Base-by-base conservation (phyloP, 2,888 invertebrate species). In the Chouioia cunea region DNA sequence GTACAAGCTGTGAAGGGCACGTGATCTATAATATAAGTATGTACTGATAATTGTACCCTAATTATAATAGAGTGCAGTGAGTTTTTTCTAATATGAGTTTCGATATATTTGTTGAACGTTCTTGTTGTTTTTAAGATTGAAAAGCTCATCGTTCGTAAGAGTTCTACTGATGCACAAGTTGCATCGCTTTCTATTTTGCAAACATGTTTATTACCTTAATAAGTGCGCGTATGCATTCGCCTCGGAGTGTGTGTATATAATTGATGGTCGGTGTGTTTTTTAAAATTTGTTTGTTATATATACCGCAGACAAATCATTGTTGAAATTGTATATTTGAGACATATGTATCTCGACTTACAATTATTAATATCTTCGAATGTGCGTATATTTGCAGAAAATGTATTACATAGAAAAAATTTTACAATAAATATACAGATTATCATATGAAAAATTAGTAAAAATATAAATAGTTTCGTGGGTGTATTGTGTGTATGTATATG, bases 201-300 rank as follows among this genome's bases (percentile, higher is more conserved):
- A 18, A 57, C 20, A n/a, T 20, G 20, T 20, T 16, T 46, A 18
- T 10, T 43, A 20, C 18, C 23, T 27, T 8, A 43, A 22, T 52
- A 53, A 15, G 16, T 16, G 57, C 23, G 58, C 53, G 43, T 53
- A 70, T 70, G 59, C 59, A 70, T 70, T 65, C 65, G 59, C 59
- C 65, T 56, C 65, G 36, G 65, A 65, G 65, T 59, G 65, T 57
- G 54, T 27, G 54, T 18, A 56, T 54, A 57, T 70, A 48, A 65
- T 53, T 43, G 46, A 54, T 65, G 65, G 48, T 50, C 16, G 4
- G 46, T 20, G 36, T 59, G 64, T n/a, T n/a, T n/a, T n/a, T n/a
- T n/a, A n/a, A n/a, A n/a, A n/a, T n/a, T n/a, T n/a, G n/a, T n/a
- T n/a, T n/a, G n/a, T n/a, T n/a, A n/a, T n/a, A n/a, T n/a, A n/a